Conservation (phyloP, 2,113 vertebrate species). For the Theristicus caerulescens region DNA sequence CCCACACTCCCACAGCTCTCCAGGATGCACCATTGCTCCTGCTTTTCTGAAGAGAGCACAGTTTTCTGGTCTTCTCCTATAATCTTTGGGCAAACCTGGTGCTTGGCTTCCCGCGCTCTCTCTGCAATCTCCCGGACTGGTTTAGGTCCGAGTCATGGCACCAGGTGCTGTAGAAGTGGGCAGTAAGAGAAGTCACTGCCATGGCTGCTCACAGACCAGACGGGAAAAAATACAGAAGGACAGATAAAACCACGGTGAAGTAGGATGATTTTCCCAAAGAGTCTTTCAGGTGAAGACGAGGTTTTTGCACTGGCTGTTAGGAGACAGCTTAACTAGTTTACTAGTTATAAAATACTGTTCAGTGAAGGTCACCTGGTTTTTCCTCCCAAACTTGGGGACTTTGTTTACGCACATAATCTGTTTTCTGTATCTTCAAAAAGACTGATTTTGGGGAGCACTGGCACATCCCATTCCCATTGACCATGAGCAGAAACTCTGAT, state of each 20-base stretch:
- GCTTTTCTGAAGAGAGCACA: neutral
- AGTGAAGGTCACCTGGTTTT: neutral
- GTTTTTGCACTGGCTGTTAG: neutral
- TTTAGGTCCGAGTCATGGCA: neutral
- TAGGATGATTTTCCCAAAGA: neutral
- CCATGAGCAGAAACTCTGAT: accelerated
- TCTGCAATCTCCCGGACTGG: neutral
- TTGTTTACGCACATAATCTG: neutral
- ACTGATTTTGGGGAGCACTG: neutral
- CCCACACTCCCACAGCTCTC: neutral
- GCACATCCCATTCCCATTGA: accelerated
- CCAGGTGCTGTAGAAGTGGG: neutral
- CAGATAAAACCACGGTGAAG: neutral
- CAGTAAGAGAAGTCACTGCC: neutral
- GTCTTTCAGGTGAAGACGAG: neutral
- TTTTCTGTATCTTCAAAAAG: neutral
- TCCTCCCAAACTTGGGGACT: neutral
- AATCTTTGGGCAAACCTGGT: neutral
- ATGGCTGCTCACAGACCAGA: neutral
- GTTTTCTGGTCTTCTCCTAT: neutral
- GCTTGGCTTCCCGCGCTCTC: neutral
- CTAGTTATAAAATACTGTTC: neutral
- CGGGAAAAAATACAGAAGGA: neutral
- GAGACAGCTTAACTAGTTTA: neutral
- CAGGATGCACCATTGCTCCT: accelerated